A percentile compares a stretch with the other conserved stretches of the same genome.
Evolutionary conservation across 1,140 invertebrate species (phyloP).

Genomic region (Anastrepha ludens): DNA sequence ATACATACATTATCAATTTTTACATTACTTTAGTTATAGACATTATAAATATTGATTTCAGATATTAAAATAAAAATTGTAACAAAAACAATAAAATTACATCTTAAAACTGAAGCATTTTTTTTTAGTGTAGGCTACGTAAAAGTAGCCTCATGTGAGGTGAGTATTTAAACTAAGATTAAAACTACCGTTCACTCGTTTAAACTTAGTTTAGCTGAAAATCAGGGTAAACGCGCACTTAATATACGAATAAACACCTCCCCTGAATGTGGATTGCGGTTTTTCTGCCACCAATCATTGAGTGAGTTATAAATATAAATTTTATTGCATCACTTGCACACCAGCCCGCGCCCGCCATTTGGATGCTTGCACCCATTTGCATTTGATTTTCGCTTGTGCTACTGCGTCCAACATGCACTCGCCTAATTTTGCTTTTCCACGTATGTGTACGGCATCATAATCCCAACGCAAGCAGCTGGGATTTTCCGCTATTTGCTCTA

Average conservation of each 20-base stretch:
- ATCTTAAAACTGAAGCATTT: not conserved
- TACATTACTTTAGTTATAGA: constrained; percentile 72
- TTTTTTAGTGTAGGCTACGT: not conserved
- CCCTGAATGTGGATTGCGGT: no score
- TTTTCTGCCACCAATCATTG: no score
- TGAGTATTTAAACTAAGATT: no score
- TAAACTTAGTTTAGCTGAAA: no score
- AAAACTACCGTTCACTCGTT: no score
- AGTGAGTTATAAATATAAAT: no score
- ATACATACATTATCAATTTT: constrained; percentile 74
- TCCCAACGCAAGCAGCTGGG: constrained; percentile 75
- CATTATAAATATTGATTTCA: constrained; percentile 74
- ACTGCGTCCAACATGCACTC: constrained; percentile 77
- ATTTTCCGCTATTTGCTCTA: constrained; percentile 81
- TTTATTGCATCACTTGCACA: not conserved
- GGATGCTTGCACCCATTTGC: constrained; percentile 75
- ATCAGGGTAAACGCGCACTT: no score
- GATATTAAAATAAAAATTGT: constrained; percentile 69
- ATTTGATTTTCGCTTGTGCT: constrained; percentile 76
- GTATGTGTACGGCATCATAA: constrained; percentile 75
- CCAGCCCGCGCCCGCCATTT: not conserved
- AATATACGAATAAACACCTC: no score
- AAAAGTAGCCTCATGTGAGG: no score
- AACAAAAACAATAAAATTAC: constrained; percentile 54
- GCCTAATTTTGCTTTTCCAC: constrained; percentile 77